Percentiles rank a stretch among this genome's conserved stretches.
Conservation (phyloP, 1,140 invertebrate genomes). For the Rhagoletis pomonella region DNA sequence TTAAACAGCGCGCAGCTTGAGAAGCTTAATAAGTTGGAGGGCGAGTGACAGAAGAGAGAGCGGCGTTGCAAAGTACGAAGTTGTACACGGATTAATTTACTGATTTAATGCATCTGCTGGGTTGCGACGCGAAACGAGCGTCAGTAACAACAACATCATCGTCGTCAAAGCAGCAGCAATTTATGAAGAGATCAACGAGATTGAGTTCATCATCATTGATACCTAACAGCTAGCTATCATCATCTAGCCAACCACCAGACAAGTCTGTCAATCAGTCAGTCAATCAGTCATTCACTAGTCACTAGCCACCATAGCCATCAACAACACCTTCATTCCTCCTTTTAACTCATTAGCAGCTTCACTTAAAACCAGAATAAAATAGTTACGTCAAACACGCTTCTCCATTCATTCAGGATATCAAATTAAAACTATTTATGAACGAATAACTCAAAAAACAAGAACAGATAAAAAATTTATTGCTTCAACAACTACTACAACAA, state of each 20-base stretch:
- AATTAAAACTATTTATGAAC: constrained; percentile 20
- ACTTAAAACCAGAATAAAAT: not conserved
- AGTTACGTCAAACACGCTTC: not conserved
- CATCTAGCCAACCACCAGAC: not conserved
- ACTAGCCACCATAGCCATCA: constrained; percentile 11
- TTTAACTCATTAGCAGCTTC: constrained; percentile 29
- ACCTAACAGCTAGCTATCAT: not conserved
- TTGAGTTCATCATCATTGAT: not conserved
- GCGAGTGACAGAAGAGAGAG: not conserved
- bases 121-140: constrained; percentile 23
- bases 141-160: constrained; percentile 54
- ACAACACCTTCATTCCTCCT: constrained; percentile 19
- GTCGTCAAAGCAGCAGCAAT: constrained; percentile 32
- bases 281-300: no score
- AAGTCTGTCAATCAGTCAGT: no score
- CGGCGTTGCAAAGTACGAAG: not conserved
- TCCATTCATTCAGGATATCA: not conserved
- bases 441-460: constrained; percentile 1
- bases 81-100: not conserved
- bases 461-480: not conserved
- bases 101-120: not conserved
- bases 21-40: not conserved
- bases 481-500: constrained; percentile 16
- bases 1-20: not conserved
- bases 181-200: not conserved